Base-by-base conservation (phyloP, 2,888 invertebrate species). In the Phymatocera aterrima region DNA sequence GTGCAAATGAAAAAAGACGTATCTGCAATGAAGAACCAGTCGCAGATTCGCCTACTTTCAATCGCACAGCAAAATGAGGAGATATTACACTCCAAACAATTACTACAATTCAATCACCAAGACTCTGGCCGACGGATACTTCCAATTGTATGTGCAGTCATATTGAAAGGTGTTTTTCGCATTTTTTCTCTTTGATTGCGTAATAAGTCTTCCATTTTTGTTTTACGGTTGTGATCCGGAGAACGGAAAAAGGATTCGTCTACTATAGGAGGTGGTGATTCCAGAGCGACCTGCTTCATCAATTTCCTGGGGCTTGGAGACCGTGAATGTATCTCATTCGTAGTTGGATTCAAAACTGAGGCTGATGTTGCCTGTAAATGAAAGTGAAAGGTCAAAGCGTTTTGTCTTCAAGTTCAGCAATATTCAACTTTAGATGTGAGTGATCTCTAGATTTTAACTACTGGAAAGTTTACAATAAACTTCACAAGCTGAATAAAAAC, bases 281-380 rank as follows among this genome's bases (percentile, higher is more conserved):
- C 91, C 68, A 95, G 88, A n/a, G 95, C 95, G 34, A 94, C 94
- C 89, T 95, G 95, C 85, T 95, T 95, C 75, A 93, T 95, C 21
- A 95, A 89, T 80, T 93, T 92, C 79, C 95, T 91, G 2, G 95
- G 95, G 82, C 95, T 95, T 72, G 93, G 92, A 3, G 93, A 93
- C 78, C 93, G 92, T 34, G 87, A 88, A 37, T 86, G 87, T 24
- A 83, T 74, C 43, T 88, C 88, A 64, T 84, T 87, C 8, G 81
- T 82, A 4, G 80, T 83, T 61, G 88, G 86, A 12, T 84, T 72
- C 15, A 88, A 78, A 2, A 57, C 75, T 43, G 60, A 75, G 18
- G 15, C 72, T n/a, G 86, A 84, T 0, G 82, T 78, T 21, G 87
- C 86, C 88, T 88, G 57, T 21, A 79, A 43, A 51, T 43, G 8